phyloP scores from a whole-genome alignment of 2,888 invertebrate species.

The Priocnemis perturbator region DNA sequence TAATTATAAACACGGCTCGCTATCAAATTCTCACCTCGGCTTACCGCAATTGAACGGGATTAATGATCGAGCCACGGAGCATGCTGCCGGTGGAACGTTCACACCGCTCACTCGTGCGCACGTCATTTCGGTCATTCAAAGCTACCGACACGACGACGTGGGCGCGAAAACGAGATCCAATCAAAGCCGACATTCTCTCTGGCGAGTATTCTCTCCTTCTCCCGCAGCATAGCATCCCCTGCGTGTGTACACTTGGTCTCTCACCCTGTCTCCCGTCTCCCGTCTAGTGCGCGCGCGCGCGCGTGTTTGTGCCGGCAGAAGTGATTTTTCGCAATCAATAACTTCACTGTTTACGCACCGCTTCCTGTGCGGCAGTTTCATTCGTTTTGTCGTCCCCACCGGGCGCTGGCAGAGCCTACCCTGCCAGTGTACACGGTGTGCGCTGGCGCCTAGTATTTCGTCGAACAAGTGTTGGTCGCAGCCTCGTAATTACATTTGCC shows the following conservation, averaged over 20 bases:
- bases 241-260: neutral
- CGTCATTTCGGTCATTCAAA: constrained; percentile 24
- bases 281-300: too few relatives aligned
- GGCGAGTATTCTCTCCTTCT: constrained; percentile 7
- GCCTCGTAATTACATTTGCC: constrained; percentile 30
- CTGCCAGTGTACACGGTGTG: too few relatives aligned
- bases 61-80: neutral
- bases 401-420: too few relatives aligned
- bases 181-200: constrained; percentile 22
- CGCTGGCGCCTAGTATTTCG: too few relatives aligned
- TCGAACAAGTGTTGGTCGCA: too few relatives aligned
- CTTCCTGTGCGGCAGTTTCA: constrained; percentile 15
- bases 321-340: constrained; percentile 51
- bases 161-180: constrained; percentile 24
- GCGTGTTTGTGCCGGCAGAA: constrained; percentile 24
- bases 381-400: neutral
- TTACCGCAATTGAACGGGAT: constrained; percentile 2
- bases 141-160: constrained; percentile 9
- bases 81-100: too few relatives aligned
- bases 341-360: constrained; percentile 36
- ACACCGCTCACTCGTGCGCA: constrained; percentile 13
- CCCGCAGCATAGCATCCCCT: too few relatives aligned
- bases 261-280: constrained; percentile 20
- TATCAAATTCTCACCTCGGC: constrained; percentile 18
- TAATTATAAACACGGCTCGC: constrained; percentile 36